Conservation (phyloP, 2,797 vertebrate species). For the Pangasius krempfi region DNA sequence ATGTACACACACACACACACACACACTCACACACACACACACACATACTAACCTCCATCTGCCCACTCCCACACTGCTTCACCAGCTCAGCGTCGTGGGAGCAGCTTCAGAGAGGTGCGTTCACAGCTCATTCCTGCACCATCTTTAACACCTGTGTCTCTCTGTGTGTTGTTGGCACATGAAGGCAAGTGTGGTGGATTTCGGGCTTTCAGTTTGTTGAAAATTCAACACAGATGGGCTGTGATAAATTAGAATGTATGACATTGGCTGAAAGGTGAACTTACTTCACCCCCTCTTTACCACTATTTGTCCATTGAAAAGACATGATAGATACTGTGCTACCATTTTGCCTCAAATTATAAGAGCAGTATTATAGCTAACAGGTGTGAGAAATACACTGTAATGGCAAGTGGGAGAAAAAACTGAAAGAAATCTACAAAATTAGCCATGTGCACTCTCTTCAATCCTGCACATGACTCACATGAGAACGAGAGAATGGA, state of each 20-base stretch:
- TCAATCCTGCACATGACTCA: slow-evolving; percentile 43
- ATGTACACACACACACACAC: slow-evolving; percentile 33
- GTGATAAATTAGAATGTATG: slow-evolving; percentile 35
- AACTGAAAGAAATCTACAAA: slow-evolving; percentile 22
- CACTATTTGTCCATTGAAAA: slow-evolving; percentile 10
- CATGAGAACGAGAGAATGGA: slow-evolving; percentile 3
- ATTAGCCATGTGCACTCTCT: slow-evolving; percentile 35
- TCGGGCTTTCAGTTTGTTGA: neutral
- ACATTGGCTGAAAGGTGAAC: slow-evolving; percentile 28
- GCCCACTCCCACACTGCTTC: slow-evolving; percentile 54
- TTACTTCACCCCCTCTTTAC: neutral
- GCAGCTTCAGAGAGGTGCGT: slow-evolving; percentile 43
- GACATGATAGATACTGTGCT: slow-evolving; percentile 16
- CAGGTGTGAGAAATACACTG: slow-evolving; percentile 14
- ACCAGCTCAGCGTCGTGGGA: slow-evolving; percentile 41
- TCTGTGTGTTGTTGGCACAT: slow-evolving; percentile 31
- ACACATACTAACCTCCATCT: slow-evolving; percentile 52
- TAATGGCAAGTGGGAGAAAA: neutral
- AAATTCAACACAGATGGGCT: slow-evolving; percentile 37
- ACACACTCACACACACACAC: slow-evolving; percentile 11
- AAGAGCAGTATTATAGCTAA: slow-evolving; percentile 2
- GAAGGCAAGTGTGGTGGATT: slow-evolving; percentile 12
- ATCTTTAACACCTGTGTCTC: slow-evolving; percentile 51
- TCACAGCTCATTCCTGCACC: slow-evolving; percentile 31
- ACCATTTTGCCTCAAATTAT: neutral